phyloP scores from a whole-genome alignment of 1,140 invertebrate genomes.

The Cyrtorhinus lividipennis region DNA sequence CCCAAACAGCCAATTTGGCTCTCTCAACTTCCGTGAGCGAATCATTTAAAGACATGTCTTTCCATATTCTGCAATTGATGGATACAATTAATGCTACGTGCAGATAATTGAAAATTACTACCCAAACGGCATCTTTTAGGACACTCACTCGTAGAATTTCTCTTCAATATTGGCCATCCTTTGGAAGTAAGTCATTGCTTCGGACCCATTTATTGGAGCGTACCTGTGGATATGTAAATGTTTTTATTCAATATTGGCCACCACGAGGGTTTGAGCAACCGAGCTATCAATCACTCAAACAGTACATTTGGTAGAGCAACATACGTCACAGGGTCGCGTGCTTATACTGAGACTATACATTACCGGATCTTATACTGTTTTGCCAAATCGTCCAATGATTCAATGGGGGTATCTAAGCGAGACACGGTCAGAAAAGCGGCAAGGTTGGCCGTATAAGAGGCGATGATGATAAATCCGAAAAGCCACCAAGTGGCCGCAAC shows the following conservation, averaged over 20 bases:
- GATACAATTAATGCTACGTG: too few relatives aligned
- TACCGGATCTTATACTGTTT: conserved; percentile 86
- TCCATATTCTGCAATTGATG: conserved; percentile 69
- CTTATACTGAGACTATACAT: too few relatives aligned
- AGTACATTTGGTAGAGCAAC: too few relatives aligned
- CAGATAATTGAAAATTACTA: too few relatives aligned
- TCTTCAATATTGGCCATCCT: conserved; percentile 92
- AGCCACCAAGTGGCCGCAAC: conserved; percentile 96
- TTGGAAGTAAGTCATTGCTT: conserved; percentile 84
- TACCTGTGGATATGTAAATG: conserved; percentile 45
- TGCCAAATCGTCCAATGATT: conserved; percentile 79
- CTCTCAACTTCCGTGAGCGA: conserved; percentile 74
- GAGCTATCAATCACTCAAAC: too few relatives aligned
- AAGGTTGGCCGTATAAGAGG: conserved; percentile 94
- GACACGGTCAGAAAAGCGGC: conserved; percentile 90
- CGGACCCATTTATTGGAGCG: conserved; percentile 68
- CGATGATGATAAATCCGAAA: conserved; percentile 95
- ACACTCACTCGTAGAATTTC: conserved; percentile 84
- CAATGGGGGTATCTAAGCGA: conserved; percentile 77
- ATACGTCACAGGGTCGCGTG: too few relatives aligned
- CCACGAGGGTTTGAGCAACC: too few relatives aligned
- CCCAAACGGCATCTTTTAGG: too few relatives aligned
- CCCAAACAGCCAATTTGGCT: conserved; percentile 92
- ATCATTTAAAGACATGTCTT: conserved; percentile 92
- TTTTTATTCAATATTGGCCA: too few relatives aligned